Conservation (phyloP, 2,113 vertebrate species). For the Dasyprocta punctata region DNA sequence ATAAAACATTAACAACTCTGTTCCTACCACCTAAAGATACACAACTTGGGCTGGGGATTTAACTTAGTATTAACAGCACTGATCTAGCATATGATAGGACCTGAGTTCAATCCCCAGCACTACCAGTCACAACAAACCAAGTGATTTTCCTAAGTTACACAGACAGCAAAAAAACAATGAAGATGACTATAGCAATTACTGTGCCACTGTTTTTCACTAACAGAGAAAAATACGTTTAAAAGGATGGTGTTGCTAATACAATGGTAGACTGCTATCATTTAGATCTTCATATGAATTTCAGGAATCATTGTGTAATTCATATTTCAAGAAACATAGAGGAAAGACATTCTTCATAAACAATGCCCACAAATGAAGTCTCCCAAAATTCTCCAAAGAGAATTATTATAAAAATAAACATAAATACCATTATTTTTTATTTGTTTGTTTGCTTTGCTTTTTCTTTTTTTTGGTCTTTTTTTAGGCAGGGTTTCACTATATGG, state of each 20-base stretch:
- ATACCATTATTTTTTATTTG: neutral
- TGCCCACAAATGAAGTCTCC: neutral
- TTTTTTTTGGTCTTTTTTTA: no score
- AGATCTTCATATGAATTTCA: neutral
- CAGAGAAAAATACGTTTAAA: conserved; percentile 46
- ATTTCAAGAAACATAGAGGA: neutral
- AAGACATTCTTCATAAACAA: conserved; percentile 45
- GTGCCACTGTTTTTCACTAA: neutral
- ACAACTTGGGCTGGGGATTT: neutral
- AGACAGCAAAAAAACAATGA: neutral
- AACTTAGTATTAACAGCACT: neutral
- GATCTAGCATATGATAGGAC: neutral
- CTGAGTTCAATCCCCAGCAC: neutral
- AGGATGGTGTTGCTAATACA: neutral
- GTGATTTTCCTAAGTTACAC: conserved; percentile 9
- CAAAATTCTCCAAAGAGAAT: conserved; percentile 15
- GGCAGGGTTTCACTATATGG: no score
- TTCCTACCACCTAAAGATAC: neutral
- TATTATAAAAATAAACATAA: conserved; percentile 36
- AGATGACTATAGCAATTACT: neutral
- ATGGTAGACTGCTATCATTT: neutral
- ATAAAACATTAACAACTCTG: neutral
- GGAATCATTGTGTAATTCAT: neutral
- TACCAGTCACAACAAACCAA: neutral
- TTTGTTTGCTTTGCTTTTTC: no score